phyloP scores from a whole-genome alignment of 1,140 invertebrate genomes.

The Dryas iulia region DNA sequence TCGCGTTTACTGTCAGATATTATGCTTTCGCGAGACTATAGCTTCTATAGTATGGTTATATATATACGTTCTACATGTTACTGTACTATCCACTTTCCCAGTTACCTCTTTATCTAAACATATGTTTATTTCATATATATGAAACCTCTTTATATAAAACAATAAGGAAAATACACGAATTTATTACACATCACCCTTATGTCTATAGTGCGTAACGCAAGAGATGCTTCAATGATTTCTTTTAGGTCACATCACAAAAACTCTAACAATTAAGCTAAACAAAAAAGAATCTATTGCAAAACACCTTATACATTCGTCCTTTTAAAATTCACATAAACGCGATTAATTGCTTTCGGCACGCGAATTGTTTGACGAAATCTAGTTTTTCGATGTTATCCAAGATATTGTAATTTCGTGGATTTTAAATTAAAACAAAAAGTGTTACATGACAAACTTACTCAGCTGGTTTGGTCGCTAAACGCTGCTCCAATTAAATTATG shows the following conservation, averaged over 20 bases:
- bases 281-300: constrained; percentile 6
- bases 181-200: no score
- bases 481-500: constrained; percentile 8
- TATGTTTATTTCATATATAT: no score
- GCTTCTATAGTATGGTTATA: no score
- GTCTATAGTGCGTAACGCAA: background rate
- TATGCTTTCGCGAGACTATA: no score
- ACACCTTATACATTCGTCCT: background rate
- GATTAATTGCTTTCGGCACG: constrained; percentile 15
- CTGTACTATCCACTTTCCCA: no score
- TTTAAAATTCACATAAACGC: background rate
- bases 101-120: no score
- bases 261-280: background rate
- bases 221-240: background rate
- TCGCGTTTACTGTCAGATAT: no score
- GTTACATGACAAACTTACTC: constrained; percentile 16
- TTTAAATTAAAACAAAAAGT: constrained; percentile 20
- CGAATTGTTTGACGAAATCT: constrained; percentile 14
- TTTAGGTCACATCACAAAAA: background rate
- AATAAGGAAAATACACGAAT: no score
- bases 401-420: constrained; percentile 15
- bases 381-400: constrained; percentile 25
- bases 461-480: constrained; percentile 8
- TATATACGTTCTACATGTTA: no score
- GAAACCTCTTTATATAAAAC: no score